Base-by-base conservation (phyloP, 2,888 invertebrate species). In the Cephalotes varians region DNA sequence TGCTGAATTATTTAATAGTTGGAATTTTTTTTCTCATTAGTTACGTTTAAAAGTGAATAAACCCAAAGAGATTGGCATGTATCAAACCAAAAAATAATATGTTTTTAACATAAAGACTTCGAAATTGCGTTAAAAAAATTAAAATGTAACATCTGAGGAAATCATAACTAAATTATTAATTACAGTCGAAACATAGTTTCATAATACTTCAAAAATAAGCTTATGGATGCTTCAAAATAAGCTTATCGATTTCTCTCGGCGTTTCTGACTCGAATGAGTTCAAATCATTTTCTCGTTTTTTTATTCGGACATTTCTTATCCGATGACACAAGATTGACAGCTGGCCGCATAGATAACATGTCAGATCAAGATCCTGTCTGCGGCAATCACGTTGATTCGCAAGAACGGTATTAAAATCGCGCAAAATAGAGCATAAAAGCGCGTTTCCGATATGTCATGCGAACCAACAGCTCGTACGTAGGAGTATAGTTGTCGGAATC, bases 281-380 rank as follows among this genome's bases (percentile, higher is more conserved):
- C 0, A 28, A 54, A 25, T 56, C 28, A 5, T 15, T 56, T 25
- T 54, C 21, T 54, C 25, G 12, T 10, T 25, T 54, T 56, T 31
- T 5, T 12, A n/a, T n/a, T 54, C 12, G 12, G 31, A 83, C 25
- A 2, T 73, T 84, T 65, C 56, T 56, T 1, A 54, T 47, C 5
- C 86, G 87, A n/a, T 82, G 69, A 9, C 80, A 72, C 6, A 88
- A 64, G 31, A 87, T 65, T 3, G 84, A 87, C 7, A 90, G 80
- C 18, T 90, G 87, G 15, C 84, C 79, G 21, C 88, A 90, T 5
- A 90, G 28, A 72, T 88, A 58, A 65, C 84, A 90, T 10, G 86
- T 86, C 40, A 90, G 5, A 90, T 87, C 31, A 90, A 34, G n/a
- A 87, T 67, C 34, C 82, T 88, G 44, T 90, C 87, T 1, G 90